Evolutionary conservation across 1,140 invertebrate genomes (phyloP), one percentile per base, ranked within the genome.

Genomic region (Tyrophagus putrescentiae): DNA sequence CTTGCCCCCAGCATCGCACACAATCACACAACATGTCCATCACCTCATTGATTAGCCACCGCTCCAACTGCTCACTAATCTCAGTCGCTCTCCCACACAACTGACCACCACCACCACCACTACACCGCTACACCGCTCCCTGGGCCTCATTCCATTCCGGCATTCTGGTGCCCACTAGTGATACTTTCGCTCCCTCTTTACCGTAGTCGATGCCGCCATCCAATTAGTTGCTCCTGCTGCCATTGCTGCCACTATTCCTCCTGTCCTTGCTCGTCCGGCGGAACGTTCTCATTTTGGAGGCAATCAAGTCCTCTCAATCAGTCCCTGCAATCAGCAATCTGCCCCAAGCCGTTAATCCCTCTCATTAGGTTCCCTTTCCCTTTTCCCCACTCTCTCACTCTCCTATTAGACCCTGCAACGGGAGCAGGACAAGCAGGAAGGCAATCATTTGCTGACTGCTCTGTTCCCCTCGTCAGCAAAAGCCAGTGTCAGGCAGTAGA

Each of bases 361-460:
- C 36, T 39, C 36, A 13, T 39, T 39, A 13, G 13, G n/a, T n/a
- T 39, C 36, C n/a, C 36, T 39, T n/a, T 39, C 36, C n/a, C 36
- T 39, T n/a, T 39, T 39, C n/a, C 36, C n/a, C 36, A 13, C 36
- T 39, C 36, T 39, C 48, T 52, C 48, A 16, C 48, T 52, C 48
- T 52, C 31, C 25, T 29, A 18, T n/a, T n/a, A n/a, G n/a, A n/a
- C n/a, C n/a, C n/a, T n/a, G n/a, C n/a, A n/a, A n/a, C n/a, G n/a
- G n/a, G n/a, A n/a, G n/a, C n/a, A n/a, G n/a, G n/a, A n/a, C n/a
- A n/a, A n/a, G n/a, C n/a, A n/a, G n/a, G n/a, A n/a, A n/a, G n/a
- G n/a, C n/a, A n/a, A n/a, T n/a, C n/a, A n/a, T n/a, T n/a, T n/a
- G n/a, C n/a, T n/a, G n/a, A n/a, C n/a, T n/a, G n/a, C n/a, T n/a